Evolutionary conservation across 2,113 vertebrate genomes (phyloP), one percentile per base, ranked within the genome.

Genomic region (Vicugna pacos): DNA sequence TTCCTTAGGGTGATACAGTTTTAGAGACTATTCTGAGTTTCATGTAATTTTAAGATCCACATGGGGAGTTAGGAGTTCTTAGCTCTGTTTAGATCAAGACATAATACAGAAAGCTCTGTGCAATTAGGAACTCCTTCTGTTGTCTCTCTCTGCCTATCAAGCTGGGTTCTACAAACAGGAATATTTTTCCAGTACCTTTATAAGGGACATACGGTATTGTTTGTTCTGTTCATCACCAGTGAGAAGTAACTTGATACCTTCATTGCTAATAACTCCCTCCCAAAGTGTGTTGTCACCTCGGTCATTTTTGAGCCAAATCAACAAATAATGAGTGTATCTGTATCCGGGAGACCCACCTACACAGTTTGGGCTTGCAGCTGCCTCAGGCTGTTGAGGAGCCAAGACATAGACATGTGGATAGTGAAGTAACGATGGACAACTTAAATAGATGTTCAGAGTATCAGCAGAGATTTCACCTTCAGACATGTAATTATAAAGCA

Each of bases 181-280:
- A 46, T 64, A 16, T 85, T 92, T 94, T 42, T 30, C 1, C 4
- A 91, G n/a, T 20, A 22, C 65, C 60, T 96, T 81, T 65, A 1
- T 35, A 90, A 67, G 83, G 65, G 64, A 91, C 46, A 17, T 8
- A 6, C 10, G 3, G 6, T 72, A 32, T 80, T 79, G 62, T 92
- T 93, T 89, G 75, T 80, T 90, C 46, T 90, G 8, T 64, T 97
- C 54, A 58, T 87, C 75, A 88, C n/a, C 46, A 38, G 73, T 65
- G 64, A 93, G 87, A 96, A 93, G 70, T 62, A 87, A 84, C 58
- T 83, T 96, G 87, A 92, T 65, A 65, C 95, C 96, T 97, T 93
- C 69, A 48, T 92, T 85, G 82, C 65, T 93, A 95, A 93, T 82
- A 93, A 81, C 38, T 91, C 35, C 69, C 58, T 84, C 50, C 24